Evolutionary conservation across 2,797 vertebrate species (phyloP).

Genomic region (Channa striata): DNA sequence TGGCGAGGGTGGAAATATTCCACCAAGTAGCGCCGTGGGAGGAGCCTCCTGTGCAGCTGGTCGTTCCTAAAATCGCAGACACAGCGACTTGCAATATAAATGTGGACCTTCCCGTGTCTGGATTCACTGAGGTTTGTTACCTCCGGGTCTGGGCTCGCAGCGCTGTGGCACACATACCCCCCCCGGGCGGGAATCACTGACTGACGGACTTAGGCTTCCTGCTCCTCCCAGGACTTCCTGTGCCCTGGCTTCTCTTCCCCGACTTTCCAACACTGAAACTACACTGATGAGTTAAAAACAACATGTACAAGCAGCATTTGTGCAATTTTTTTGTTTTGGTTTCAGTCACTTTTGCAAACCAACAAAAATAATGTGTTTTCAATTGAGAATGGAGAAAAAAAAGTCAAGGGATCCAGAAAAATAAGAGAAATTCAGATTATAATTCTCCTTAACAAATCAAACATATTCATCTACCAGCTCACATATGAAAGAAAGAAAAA

Average conservation of each 20-base stretch:
- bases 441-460: slow-evolving; percentile 1
- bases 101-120: no score
- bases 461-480: background rate
- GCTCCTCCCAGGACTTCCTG: background rate
- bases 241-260: background rate
- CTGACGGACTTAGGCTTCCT: slow-evolving; percentile 6
- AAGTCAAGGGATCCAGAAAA: background rate
- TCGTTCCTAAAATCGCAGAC: no score
- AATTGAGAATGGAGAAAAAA: background rate
- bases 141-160: no score
- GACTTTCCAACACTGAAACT: background rate
- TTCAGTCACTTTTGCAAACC: no score
- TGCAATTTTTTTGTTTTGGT: no score
- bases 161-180: background rate
- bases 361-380: slow-evolving; percentile 14
- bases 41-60: no score
- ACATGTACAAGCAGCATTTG: background rate
- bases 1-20: no score
- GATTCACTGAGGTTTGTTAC: no score
- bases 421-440: background rate
- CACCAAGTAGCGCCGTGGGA: no score
- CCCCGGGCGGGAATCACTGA: no score
- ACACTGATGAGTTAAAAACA: background rate
- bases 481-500: background rate
- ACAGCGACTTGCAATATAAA: no score